A percentile compares a stretch with the other conserved stretches of the same genome.
Conservation (phyloP, 2,888 invertebrate species). For the Marronus borbonicus region DNA sequence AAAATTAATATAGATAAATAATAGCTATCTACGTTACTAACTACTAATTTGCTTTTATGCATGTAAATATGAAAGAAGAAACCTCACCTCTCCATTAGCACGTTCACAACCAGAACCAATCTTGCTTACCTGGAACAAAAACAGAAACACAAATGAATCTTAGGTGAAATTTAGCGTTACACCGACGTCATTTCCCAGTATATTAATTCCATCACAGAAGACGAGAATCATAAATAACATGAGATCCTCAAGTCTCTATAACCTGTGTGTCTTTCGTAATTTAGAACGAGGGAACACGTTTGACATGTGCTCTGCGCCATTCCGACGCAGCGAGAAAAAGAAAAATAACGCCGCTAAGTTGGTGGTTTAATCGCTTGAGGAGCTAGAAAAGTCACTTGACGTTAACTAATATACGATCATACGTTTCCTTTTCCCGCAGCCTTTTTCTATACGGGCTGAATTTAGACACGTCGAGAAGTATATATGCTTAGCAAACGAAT, state of each 20-base stretch:
- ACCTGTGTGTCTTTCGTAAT: conserved; percentile 14
- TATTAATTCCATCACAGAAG: conserved; percentile 16
- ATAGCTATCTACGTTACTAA: too few relatives aligned
- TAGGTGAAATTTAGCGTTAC: background rate
- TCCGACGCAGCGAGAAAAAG: background rate
- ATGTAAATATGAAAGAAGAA: too few relatives aligned
- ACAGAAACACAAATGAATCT: conserved; percentile 22
- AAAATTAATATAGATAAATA: too few relatives aligned
- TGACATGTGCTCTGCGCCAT: conserved; percentile 26
- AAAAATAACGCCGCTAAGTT: conserved; percentile 5
- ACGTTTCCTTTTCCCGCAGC: conserved; percentile 29
- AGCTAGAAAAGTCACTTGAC: conserved; percentile 32
- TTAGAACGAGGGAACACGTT: conserved; percentile 16
- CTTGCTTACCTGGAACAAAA: conserved; percentile 49
- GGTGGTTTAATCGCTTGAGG: conserved; percentile 32
- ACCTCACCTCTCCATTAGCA: background rate
- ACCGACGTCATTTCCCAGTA: conserved; percentile 6
- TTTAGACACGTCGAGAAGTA: conserved; percentile 19
- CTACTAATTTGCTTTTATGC: too few relatives aligned
- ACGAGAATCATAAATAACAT: conserved; percentile 26
- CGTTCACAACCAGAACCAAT: background rate
- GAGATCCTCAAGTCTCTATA: background rate
- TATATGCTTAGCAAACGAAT: conserved; percentile 28
- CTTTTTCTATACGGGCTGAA: conserved; percentile 16
- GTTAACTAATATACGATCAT: conserved; percentile 49